Percentiles rank a stretch among this genome's conserved stretches.
Evolutionary conservation across 1,140 invertebrate genomes (phyloP).

Genomic region (Dendroctonus valens): DNA sequence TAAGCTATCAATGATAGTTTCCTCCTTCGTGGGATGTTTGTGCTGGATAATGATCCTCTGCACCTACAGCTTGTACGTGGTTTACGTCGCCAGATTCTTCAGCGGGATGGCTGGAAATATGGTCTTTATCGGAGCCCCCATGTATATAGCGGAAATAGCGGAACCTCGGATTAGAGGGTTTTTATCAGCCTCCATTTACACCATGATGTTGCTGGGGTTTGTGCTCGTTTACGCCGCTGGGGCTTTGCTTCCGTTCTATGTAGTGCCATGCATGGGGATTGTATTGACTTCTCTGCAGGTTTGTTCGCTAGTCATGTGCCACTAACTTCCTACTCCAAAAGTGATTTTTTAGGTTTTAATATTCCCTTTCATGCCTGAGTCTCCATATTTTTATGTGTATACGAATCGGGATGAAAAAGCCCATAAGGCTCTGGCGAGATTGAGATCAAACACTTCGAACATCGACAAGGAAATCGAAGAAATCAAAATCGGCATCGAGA

Average conservation of each 20-base stretch:
- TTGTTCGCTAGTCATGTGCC: neutral
- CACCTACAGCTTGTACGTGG: slow-evolving; percentile 47
- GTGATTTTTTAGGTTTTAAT: slow-evolving; percentile 22
- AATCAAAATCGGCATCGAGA: slow-evolving; percentile 43
- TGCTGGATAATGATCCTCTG: slow-evolving; percentile 63
- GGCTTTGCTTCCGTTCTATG: slow-evolving; percentile 34
- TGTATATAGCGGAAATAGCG: slow-evolving; percentile 48
- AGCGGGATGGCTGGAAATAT: slow-evolving; percentile 43
- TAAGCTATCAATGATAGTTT: slow-evolving; percentile 58
- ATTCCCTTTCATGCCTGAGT: slow-evolving; percentile 40
- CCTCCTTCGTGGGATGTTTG: slow-evolving; percentile 58
- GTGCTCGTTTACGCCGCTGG: slow-evolving; percentile 41
- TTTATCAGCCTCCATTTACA: slow-evolving; percentile 41
- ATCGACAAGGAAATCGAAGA: slow-evolving; percentile 53
- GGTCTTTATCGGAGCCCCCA: slow-evolving; percentile 45
- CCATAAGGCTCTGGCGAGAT: slow-evolving; percentile 51
- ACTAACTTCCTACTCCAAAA: neutral
- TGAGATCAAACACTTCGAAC: slow-evolving; percentile 52
- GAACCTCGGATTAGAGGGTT: slow-evolving; percentile 43
- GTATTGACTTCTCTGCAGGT: slow-evolving; percentile 28
- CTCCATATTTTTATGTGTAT: slow-evolving; percentile 36
- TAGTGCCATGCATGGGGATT: slow-evolving; percentile 39
- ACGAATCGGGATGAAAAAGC: slow-evolving; percentile 52
- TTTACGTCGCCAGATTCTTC: slow-evolving; percentile 54
- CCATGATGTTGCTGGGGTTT: slow-evolving; percentile 44